A percentile compares a stretch with the other conserved stretches of the same genome.
phyloP scores from a whole-genome alignment of 2,797 vertebrate species.

The Danio aesculapii region DNA sequence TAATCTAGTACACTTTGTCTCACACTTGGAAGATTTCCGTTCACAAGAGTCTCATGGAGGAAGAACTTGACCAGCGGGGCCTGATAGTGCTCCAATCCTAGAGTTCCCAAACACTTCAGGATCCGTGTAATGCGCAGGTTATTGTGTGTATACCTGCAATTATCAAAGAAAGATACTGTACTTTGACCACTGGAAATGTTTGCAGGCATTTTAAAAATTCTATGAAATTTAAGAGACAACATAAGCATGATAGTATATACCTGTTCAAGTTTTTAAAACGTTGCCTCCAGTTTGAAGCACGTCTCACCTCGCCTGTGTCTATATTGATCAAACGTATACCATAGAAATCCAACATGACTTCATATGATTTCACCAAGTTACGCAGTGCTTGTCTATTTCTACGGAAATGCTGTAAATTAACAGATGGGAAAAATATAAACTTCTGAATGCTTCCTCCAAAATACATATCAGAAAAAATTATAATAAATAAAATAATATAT shows the following conservation, averaged over 20 bases:
- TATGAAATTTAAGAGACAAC: background rate
- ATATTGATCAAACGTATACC: slow-evolving; percentile 79
- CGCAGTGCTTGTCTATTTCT: slow-evolving; percentile 63
- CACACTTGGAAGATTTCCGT: slow-evolving; percentile 72
- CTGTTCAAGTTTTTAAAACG: slow-evolving; percentile 86
- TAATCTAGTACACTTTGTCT: slow-evolving; percentile 89
- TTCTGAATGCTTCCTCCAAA: too few species aligned
- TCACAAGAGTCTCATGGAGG: slow-evolving; percentile 84
- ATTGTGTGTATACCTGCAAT: slow-evolving; percentile 86
- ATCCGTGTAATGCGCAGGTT: slow-evolving; percentile 93
- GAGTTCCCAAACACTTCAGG: slow-evolving; percentile 91
- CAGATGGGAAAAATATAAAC: background rate
- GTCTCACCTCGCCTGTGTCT: slow-evolving; percentile 78
- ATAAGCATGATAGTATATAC: slow-evolving; percentile 67
- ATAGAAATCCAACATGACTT: slow-evolving; percentile 93
- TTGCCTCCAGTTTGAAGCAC: slow-evolving; percentile 77
- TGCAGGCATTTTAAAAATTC: background rate
- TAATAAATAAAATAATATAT: too few species aligned
- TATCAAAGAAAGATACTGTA: background rate
- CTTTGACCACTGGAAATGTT: background rate
- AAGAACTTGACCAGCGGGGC: slow-evolving; percentile 89
- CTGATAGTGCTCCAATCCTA: slow-evolving; percentile 86
- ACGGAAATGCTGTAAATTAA: slow-evolving; percentile 76
- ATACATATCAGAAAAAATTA: too few species aligned
- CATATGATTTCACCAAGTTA: slow-evolving; percentile 83